Evolutionary conservation across 2,888 invertebrate genomes (phyloP).

Genomic region (Miltochrista miniata): DNA sequence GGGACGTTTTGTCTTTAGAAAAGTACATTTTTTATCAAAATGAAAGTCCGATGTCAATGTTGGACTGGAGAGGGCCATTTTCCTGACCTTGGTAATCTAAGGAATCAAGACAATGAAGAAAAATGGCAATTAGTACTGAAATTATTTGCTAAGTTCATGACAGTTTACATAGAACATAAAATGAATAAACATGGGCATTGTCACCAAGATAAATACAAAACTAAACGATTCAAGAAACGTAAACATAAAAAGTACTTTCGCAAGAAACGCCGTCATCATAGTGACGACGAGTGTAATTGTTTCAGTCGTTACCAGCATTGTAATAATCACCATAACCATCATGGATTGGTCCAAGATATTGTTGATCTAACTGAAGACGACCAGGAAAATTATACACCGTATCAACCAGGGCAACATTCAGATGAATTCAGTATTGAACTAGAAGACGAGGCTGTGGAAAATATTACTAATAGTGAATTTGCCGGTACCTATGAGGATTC

Average conservation of each 20-base stretch:
- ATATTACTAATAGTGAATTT: constrained; percentile 16
- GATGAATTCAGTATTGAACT: constrained; percentile 6
- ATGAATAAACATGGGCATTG: constrained; percentile 14
- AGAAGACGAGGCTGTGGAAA: constrained; percentile 2
- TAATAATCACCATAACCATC: constrained; percentile 16
- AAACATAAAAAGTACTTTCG: background rate
- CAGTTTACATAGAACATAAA: constrained; percentile 21
- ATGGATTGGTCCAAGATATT: constrained; percentile 25
- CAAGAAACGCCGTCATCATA: constrained; percentile 9
- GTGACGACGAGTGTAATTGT: constrained; percentile 4
- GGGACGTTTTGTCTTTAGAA: constrained; percentile 20
- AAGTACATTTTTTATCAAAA: constrained; percentile 29
- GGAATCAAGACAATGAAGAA: constrained; percentile 21
- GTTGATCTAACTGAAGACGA: constrained; percentile 28
- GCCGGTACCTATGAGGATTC: constrained; percentile 18
- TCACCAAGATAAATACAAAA: constrained; percentile 9
- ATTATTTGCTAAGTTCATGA: constrained; percentile 39
- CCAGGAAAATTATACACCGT: constrained; percentile 15
- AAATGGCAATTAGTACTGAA: constrained; percentile 35
- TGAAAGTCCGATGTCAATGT: constrained; percentile 35
- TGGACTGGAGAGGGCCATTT: constrained; percentile 29
- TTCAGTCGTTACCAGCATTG: constrained; percentile 20
- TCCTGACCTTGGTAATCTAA: constrained; percentile 16
- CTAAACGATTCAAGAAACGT: constrained; percentile 1
- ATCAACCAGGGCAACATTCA: constrained; percentile 18